phyloP scores from a whole-genome alignment of 2,888 invertebrate species.

The Cheilosia pagana region DNA sequence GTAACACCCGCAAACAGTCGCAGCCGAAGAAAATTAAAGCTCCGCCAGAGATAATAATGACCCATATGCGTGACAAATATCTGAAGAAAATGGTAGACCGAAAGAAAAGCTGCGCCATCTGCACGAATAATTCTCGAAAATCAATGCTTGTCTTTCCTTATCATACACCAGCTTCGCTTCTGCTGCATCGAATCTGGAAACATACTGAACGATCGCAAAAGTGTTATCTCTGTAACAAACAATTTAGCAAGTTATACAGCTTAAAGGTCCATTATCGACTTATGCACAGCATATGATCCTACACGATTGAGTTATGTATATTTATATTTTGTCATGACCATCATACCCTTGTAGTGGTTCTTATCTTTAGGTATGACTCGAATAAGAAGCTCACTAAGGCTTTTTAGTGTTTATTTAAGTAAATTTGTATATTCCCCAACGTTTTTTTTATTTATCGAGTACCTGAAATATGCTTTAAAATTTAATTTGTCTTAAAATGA shows the following conservation, averaged over 20 bases:
- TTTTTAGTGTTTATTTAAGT: constrained; percentile 3
- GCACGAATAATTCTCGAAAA: constrained; percentile 77
- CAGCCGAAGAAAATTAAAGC: constrained; percentile 84
- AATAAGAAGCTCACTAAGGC: background rate
- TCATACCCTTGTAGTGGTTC: background rate
- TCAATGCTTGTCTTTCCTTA: constrained; percentile 82
- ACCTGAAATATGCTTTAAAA: constrained; percentile 83
- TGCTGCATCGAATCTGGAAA: constrained; percentile 85
- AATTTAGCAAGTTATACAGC: constrained; percentile 80
- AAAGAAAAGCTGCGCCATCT: constrained; percentile 81
- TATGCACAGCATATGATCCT: constrained; percentile 76
- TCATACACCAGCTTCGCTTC: constrained; percentile 84
- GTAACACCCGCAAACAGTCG: constrained; percentile 84
- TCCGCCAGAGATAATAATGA: constrained; percentile 80
- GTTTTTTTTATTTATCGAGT: constrained; percentile 83
- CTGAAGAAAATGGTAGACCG: constrained; percentile 82
- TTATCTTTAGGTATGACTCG: constrained; percentile 2
- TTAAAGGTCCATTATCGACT: constrained; percentile 80
- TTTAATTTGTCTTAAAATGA: constrained; percentile 31
- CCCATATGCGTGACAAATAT: constrained; percentile 83
- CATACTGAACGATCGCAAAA: constrained; percentile 80
- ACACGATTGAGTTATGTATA: background rate
- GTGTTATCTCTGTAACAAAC: constrained; percentile 79
- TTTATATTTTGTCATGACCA: too few species aligned
- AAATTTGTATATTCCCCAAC: constrained; percentile 10